phyloP scores from a whole-genome alignment of 1,140 invertebrate genomes.

The Brachionus rubens region DNA sequence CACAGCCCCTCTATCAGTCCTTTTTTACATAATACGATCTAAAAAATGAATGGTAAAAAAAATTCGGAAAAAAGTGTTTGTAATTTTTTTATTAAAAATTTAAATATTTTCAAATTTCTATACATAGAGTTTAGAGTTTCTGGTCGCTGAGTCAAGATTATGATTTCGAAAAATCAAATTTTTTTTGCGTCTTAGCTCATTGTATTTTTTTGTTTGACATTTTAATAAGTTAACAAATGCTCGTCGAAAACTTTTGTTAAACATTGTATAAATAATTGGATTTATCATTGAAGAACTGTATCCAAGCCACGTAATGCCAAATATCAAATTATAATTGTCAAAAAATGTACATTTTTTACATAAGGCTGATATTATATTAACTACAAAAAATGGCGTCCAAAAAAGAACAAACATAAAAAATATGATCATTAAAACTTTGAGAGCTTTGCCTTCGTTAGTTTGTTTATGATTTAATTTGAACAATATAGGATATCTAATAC shows the following conservation, averaged over 20 bases:
- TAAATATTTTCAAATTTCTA: too few relatives aligned
- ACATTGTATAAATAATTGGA: constrained; percentile 61
- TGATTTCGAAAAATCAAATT: background rate
- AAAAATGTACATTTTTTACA: constrained; percentile 51
- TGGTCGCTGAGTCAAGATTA: background rate
- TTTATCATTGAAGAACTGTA: constrained; percentile 59
- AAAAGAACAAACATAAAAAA: constrained; percentile 57
- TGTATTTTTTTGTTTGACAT: constrained; percentile 48
- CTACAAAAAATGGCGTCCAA: constrained; percentile 60
- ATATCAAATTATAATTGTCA: constrained; percentile 52
- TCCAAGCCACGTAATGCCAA: constrained; percentile 58
- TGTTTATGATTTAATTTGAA: background rate
- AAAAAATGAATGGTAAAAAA: background rate
- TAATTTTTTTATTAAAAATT: constrained; percentile 51
- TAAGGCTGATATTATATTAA: constrained; percentile 55
- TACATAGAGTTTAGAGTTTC: constrained; percentile 2
- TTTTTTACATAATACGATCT: too few relatives aligned
- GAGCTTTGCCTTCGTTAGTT: constrained; percentile 57
- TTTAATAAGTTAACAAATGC: constrained; percentile 52
- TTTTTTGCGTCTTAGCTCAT: constrained; percentile 41
- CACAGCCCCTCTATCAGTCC: too few relatives aligned
- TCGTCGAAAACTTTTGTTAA: constrained; percentile 58
- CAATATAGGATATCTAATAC: background rate
- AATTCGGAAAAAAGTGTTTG: background rate
- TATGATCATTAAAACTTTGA: constrained; percentile 58